A percentile compares a stretch with the other conserved stretches of the same genome.
Conservation (phyloP, 2,888 invertebrate species). For the Nymphalis urticae region DNA sequence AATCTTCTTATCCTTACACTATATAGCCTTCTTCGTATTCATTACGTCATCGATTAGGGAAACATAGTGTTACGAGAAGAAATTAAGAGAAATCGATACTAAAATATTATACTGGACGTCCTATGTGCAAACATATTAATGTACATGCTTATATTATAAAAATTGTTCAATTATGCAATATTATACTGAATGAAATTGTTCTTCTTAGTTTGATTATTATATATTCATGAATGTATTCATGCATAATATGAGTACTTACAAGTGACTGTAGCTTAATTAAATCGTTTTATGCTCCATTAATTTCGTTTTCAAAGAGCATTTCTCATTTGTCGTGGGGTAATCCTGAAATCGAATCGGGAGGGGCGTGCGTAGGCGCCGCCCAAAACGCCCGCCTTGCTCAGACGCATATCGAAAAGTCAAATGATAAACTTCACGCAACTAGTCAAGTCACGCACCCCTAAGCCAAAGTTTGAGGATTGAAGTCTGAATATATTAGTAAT, state of each 20-base stretch:
- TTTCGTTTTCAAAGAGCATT: slow-evolving; percentile 43
- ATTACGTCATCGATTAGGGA: not conserved
- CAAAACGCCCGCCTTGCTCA: slow-evolving; percentile 71
- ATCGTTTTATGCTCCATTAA: slow-evolving; percentile 37
- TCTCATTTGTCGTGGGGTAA: slow-evolving; percentile 50
- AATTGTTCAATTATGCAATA: too few species aligned
- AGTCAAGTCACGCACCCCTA: slow-evolving; percentile 44
- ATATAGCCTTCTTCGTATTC: not conserved
- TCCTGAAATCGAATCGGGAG: slow-evolving; percentile 60
- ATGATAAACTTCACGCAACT: slow-evolving; percentile 58
- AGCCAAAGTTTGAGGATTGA: slow-evolving; percentile 7
- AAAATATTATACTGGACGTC: too few species aligned
- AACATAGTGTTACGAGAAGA: too few species aligned
- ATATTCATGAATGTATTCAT: too few species aligned
- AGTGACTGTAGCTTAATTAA: slow-evolving; percentile 4
- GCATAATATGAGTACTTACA: not conserved
- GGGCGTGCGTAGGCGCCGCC: slow-evolving; percentile 70
- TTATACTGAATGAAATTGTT: too few species aligned
- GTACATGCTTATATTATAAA: too few species aligned
- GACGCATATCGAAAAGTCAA: slow-evolving; percentile 63
- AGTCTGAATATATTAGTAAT: slow-evolving; percentile 14
- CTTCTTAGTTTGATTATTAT: too few species aligned
- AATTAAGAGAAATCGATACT: too few species aligned
- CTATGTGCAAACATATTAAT: too few species aligned
- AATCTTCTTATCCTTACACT: slow-evolving; percentile 43